Base-by-base conservation (phyloP, 2,113 vertebrate species). In the Trichomycterus rosablanca region DNA sequence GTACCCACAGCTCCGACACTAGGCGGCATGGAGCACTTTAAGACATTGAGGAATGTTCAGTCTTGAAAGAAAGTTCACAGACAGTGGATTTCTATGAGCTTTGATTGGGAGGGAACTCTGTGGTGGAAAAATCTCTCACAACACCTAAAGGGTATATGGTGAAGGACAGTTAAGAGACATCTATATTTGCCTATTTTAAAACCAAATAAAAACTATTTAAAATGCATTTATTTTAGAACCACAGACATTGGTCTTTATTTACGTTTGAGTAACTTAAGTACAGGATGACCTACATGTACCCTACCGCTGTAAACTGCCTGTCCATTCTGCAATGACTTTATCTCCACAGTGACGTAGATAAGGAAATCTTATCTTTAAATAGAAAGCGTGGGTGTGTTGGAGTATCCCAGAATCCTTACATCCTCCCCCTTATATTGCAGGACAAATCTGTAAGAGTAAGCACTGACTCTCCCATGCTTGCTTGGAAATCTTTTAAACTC, bases 181-280 rank as follows among this genome's bases (percentile, higher is more conserved):
- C 56, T 63, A 58, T 53, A 28, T 55, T 56, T 68, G 50, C 85
- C 75, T 86, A 86, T 89, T 89, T 89, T 89, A 87, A 86, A 80
- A 71, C 62, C 75, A 67, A 81, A 60, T 61, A 40, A 28, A n/a
- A 42, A 34, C 34, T 32, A 54, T 66, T 48, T 63, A 63, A 63
- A 76, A 78, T 76, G 69, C 82, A 72, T 78, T 74, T 66, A 78
- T 74, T 60, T 66, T 67, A 69, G 59, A 58, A 43, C 55, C 59
- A 70, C 57, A 59, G 69, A 52, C 16, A 10, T 16, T 10, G 34
- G 14, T 30, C 7, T 35, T 35, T 30, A 35, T 53, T 35, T 4
- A 7, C 26, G 26, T 30, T 30, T 30, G 26, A 30, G 26, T 30
- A 30, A 30, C 7, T 3, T 30, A 7, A 7, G 7, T 30, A 7